These are phyloP conservation scores for Cydia strobilella DNA, from an alignment of 1,140 invertebrate species.

Conservation along the genomic window DNA sequence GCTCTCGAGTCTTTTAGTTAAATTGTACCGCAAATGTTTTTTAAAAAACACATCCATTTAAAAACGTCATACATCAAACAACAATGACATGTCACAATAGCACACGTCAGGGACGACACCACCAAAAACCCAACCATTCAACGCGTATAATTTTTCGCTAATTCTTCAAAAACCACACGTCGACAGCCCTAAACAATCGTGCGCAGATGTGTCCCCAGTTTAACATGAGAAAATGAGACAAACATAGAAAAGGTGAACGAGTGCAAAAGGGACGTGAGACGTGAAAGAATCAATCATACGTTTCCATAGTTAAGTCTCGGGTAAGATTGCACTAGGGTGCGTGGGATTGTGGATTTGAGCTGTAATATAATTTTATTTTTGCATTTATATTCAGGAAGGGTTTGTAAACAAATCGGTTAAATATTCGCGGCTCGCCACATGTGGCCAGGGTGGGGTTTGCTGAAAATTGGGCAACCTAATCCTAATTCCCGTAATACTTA, in stretches of 20 bases:
- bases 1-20: too few species aligned
- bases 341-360: constrained; percentile 22
- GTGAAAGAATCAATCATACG: constrained; percentile 31
- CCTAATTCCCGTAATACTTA: background rate
- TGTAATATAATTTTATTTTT: constrained; percentile 28
- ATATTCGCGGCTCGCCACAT: constrained; percentile 26
- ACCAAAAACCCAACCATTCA: constrained; percentile 25
- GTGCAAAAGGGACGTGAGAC: constrained; percentile 18
- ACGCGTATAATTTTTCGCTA: constrained; percentile 33
- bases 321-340: constrained; percentile 20
- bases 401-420: constrained; percentile 2
- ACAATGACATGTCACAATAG: constrained; percentile 16
- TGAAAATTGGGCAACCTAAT: background rate
- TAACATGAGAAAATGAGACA: constrained; percentile 14
- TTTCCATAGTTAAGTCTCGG: constrained; percentile 15
- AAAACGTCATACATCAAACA: constrained; percentile 8
- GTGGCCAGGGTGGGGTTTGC: background rate
- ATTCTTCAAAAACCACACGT: constrained; percentile 32
- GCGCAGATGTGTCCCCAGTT: constrained; percentile 21
- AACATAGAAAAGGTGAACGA: background rate
- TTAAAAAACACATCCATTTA: background rate
- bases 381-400: constrained; percentile 21
- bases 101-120: constrained; percentile 1
- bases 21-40: background rate
- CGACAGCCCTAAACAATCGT: constrained; percentile 25